A percentile compares a stretch with the other conserved stretches of the same genome.
phyloP scores from a whole-genome alignment of 2,797 vertebrate species.

The Channallabes apus region DNA sequence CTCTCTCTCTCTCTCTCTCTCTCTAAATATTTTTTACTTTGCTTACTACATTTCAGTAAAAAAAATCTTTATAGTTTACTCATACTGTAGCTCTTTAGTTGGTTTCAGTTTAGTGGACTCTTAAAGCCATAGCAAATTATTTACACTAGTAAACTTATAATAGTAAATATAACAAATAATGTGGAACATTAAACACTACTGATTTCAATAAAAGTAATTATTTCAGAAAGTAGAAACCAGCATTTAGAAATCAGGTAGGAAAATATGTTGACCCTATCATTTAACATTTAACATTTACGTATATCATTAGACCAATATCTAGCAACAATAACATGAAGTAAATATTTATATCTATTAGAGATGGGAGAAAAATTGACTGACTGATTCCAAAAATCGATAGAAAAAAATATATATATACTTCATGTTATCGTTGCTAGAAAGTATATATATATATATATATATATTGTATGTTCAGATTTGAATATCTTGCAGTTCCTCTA shows the following conservation, averaged over 20 bases:
- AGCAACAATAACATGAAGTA: background rate
- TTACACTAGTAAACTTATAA: background rate
- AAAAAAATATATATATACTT: no score
- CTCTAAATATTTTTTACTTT: background rate
- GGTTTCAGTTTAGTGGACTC: background rate
- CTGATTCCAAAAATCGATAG: no score
- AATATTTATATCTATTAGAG: background rate
- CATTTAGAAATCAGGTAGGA: background rate
- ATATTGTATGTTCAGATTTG: no score
- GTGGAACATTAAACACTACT: background rate
- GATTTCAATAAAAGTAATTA: background rate
- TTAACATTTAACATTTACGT: background rate
- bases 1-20: no score
- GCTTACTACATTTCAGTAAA: background rate
- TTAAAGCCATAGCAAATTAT: background rate
- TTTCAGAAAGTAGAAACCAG: background rate
- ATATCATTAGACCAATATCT: background rate
- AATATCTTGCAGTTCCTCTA: no score
- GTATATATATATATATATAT: no score
- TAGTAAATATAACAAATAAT: background rate
- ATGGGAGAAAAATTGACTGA: no score
- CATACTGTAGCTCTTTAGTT: background rate
- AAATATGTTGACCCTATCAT: background rate
- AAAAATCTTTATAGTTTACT: background rate
- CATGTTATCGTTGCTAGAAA: no score